A percentile compares a stretch with the other conserved stretches of the same genome.
Evolutionary conservation across 2,888 invertebrate genomes (phyloP).

Genomic region (Panzeria rudis): DNA sequence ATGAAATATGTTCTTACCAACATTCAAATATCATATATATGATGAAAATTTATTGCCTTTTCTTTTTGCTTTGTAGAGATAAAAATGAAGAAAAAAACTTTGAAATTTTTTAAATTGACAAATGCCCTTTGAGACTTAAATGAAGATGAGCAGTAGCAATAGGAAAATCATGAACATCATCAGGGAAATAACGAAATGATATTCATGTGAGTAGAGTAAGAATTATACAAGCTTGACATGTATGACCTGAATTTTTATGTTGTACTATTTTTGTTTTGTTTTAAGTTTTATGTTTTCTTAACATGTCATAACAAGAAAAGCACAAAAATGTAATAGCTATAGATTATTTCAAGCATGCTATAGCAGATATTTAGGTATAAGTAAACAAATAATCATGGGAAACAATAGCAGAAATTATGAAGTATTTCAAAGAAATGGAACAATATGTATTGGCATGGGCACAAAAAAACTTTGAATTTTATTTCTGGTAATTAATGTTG

Average conservation of each 20-base stretch:
- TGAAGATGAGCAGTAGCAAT: background rate
- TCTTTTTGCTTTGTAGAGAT: background rate
- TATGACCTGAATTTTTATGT: constrained; percentile 51
- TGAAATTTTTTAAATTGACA: constrained; percentile 13
- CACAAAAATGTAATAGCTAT: background rate
- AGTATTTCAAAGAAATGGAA: background rate
- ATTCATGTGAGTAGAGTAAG: background rate
- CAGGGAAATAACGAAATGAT: constrained; percentile 1
- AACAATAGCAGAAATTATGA: background rate
- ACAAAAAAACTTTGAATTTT: too few species aligned
- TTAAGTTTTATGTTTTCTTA: constrained; percentile 6
- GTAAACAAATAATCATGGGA: background rate
- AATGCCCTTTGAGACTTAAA: background rate
- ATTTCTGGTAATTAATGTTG: too few species aligned
- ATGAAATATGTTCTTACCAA: background rate
- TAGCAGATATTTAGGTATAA: background rate
- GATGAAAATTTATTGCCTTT: background rate
- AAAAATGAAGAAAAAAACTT: background rate
- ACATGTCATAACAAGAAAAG: background rate
- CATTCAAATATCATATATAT: background rate
- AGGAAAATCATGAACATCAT: background rate
- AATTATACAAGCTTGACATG: constrained; percentile 39
- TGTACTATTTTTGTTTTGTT: background rate
- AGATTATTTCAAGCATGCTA: background rate
- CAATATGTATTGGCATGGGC: too few species aligned